Evolutionary conservation across 2,797 vertebrate genomes (phyloP), one percentile per base, ranked within the genome.

Genomic region (Enteromius thamalakanensis): DNA sequence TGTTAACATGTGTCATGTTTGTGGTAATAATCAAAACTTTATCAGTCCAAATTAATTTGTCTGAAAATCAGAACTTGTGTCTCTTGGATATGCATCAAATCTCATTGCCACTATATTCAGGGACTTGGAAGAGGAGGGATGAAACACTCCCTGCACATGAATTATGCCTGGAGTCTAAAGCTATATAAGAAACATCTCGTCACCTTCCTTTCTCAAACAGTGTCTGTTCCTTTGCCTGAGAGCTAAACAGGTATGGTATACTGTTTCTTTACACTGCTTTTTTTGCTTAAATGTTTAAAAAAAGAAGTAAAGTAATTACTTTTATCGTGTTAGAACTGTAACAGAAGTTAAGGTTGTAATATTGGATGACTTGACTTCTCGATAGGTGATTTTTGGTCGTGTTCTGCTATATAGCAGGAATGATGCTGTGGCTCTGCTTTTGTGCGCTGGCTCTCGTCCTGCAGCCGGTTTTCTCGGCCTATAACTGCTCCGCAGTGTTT

Each of bases 401-500:
- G 26, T 26, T 81, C 5, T 78, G 37, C 9, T 76, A 17, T 42
- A 1, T 34, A 84, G 70, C 14, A 32, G 62, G n/a, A 49, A 87
- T 85, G 87, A 69, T 87, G 84, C 37, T 80, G 47, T 87, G 23
- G 21, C 62, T 91, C 32, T 91, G 87, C 86, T 85, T 94, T 87
- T 87, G 87, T 82, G 87, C 93, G 72, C 68, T 94, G 92, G 89
- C 74, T 32, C n/a, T 90, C 55, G 40, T 91, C n/a, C 65, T 93
- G 37, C 91, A 90, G 45, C 90, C 91, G 0, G 86, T 89, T 76
- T 32, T 86, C n/a, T 87, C 90, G 17, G n/a, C 86, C 7, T 92
- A 92, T 83, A 95, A 93, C 89, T 96, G 95, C 86, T 91, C 94
- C 0, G 71, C 90, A 0, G 60, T 72, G 37, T 94, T 94, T 62